These are phyloP conservation scores for Trachelus iudaicus DNA, from an alignment of 2,888 invertebrate genomes.

Conservation along the genomic window DNA sequence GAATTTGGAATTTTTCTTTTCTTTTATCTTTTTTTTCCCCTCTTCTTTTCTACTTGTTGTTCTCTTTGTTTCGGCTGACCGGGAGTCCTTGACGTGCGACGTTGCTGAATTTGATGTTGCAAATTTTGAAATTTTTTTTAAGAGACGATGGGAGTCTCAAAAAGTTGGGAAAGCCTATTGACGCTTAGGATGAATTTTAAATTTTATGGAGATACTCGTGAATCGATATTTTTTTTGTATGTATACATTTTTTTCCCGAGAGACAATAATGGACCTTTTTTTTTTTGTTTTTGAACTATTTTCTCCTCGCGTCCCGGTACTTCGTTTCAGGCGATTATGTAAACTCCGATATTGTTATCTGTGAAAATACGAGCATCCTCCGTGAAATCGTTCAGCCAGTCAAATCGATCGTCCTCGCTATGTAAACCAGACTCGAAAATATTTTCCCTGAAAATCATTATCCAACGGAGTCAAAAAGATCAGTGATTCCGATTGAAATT, in stretches of 20 bases:
- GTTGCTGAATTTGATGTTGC: too few species aligned
- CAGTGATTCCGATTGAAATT: not conserved
- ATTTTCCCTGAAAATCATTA: not conserved
- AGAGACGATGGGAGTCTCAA: too few species aligned
- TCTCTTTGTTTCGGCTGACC: not conserved
- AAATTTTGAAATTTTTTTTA: too few species aligned
- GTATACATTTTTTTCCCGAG: too few species aligned
- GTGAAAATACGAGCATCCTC: not conserved
- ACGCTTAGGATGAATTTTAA: too few species aligned
- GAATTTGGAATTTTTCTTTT: not conserved
- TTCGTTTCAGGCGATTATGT: not conserved
- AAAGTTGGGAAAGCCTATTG: too few species aligned
- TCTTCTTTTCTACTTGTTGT: not conserved
- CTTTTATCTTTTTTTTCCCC: not conserved
- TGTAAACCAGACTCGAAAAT: not conserved
- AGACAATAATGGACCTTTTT: too few species aligned
- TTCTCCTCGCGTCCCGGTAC: not conserved
- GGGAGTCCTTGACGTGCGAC: not conserved
- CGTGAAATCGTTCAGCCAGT: not conserved
- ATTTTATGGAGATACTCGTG: too few species aligned
- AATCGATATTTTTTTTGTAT: too few species aligned
- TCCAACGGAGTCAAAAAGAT: not conserved
- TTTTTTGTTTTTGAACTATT: too few species aligned
- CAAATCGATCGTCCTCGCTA: not conserved
- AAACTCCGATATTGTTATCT: not conserved